Conservation (phyloP, 2,888 invertebrate genomes). For the Acronicta leporina region DNA sequence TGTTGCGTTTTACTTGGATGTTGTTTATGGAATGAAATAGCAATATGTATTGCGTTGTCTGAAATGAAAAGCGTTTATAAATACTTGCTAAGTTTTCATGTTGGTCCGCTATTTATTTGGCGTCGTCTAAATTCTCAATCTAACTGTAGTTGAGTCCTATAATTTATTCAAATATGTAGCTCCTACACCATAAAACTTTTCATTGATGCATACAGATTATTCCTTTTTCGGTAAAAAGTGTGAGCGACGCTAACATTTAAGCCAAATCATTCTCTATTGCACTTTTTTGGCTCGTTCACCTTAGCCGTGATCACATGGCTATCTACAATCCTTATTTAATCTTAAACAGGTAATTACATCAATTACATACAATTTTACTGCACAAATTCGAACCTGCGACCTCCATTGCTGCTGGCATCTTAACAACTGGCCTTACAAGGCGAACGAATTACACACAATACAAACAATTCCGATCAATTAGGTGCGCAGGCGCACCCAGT, state of each 20-base stretch:
- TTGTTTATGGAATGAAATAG: conserved; percentile 35
- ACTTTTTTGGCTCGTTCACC: conserved; percentile 34
- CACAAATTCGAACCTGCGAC: conserved; percentile 37
- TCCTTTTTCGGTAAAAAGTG: conserved; percentile 24
- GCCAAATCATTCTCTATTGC: conserved; percentile 20
- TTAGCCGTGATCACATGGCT: conserved; percentile 30
- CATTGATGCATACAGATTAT: conserved; percentile 33
- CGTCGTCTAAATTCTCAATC: conserved; percentile 16
- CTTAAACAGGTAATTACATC: conserved; percentile 40
- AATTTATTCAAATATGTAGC: conserved; percentile 32
- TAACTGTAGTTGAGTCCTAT: conserved; percentile 16
- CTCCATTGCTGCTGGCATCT: conserved; percentile 41
- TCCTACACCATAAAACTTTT: conserved; percentile 20
- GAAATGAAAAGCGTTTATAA: conserved; percentile 30
- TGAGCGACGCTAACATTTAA: conserved; percentile 22
- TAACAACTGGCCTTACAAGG: conserved; percentile 49
- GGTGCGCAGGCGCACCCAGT: conserved; percentile 60
- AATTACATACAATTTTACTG: conserved; percentile 42
- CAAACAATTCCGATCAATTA: conserved; percentile 57
- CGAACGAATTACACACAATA: conserved; percentile 57
- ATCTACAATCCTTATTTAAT: conserved; percentile 38
- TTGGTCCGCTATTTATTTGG: conserved; percentile 6
- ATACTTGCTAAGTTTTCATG: conserved; percentile 15
- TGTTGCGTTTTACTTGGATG: conserved; percentile 42
- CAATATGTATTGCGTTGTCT: conserved; percentile 37